These are phyloP conservation scores for Turritopsis dohrnii DNA, from an alignment of 30 jellyfish, hydroid and myxozoan genomes.

Conservation along the genomic window DNA sequence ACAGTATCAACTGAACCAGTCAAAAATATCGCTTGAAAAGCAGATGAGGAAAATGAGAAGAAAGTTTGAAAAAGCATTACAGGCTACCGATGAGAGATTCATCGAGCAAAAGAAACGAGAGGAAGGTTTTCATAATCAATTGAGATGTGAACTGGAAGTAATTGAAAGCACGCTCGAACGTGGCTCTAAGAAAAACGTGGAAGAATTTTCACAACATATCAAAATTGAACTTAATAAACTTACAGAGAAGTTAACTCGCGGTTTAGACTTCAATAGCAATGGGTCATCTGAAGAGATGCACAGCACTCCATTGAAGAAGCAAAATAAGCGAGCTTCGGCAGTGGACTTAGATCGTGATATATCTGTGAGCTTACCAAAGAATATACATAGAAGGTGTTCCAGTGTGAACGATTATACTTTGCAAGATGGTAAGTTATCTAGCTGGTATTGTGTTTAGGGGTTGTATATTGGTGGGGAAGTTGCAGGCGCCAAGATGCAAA, in stretches of 20 bases:
- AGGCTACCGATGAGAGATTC: constrained; percentile 42
- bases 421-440: neutral
- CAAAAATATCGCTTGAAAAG: constrained; percentile 30
- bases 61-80: constrained; percentile 24
- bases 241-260: constrained; percentile 22
- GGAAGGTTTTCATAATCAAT: constrained; percentile 25
- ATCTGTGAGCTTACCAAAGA: constrained; percentile 24
- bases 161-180: constrained; percentile 28
- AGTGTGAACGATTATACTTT: neutral
- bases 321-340: constrained; percentile 25
- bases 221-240: constrained; percentile 23
- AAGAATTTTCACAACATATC: constrained; percentile 34
- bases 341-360: constrained; percentile 30
- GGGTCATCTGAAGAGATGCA: neutral
- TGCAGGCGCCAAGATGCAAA: no score
- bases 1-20: constrained; percentile 30
- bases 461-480: no score
- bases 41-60: constrained; percentile 34
- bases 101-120: constrained; percentile 30
- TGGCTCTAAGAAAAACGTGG: constrained; percentile 37
- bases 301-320: neutral
- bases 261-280: neutral
- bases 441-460: no score
- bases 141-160: constrained; percentile 27
- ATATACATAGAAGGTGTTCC: neutral